Evolutionary conservation across 2,888 invertebrate genomes (phyloP).

Genomic region (Lasioglossum calceatum): DNA sequence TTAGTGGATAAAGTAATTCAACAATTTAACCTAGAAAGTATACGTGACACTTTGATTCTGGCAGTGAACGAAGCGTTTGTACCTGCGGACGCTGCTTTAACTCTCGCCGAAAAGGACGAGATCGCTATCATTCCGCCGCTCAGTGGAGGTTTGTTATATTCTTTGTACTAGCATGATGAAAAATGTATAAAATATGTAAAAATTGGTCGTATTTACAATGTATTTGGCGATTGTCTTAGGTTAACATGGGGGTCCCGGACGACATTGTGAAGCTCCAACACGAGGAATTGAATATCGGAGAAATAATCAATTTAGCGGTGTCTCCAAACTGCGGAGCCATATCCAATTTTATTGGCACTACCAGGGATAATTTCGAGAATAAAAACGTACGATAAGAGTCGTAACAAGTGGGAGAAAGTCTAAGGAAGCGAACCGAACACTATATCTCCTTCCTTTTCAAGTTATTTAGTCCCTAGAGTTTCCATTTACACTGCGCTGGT

Average conservation of each 20-base stretch:
- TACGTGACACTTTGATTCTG: conserved; percentile 90
- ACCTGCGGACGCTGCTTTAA: conserved; percentile 85
- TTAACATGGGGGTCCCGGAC: conserved; percentile 85
- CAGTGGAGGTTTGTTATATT: conserved; percentile 92
- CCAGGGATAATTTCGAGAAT: conserved; percentile 93
- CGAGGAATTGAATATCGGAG: conserved; percentile 89
- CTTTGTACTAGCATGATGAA: neutral
- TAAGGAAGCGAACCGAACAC: neutral
- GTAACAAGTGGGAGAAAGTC: neutral
- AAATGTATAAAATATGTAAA: neutral
- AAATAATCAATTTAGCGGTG: conserved; percentile 88
- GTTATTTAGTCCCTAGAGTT: neutral
- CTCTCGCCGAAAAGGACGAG: conserved; percentile 90
- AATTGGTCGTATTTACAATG: neutral
- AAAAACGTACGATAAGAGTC: conserved; percentile 87
- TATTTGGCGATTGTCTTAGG: conserved; percentile 70
- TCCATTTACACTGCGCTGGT: neutral
- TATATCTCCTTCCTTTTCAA: neutral
- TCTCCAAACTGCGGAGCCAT: conserved; percentile 94
- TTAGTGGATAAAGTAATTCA: conserved; percentile 88
- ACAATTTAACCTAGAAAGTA: conserved; percentile 88
- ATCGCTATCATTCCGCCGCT: conserved; percentile 97
- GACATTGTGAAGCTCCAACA: conserved; percentile 89
- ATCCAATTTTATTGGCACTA: conserved; percentile 95
- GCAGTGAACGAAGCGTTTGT: conserved; percentile 94